Percentiles rank a stretch among this genome's conserved stretches.
Conservation (phyloP, 2,113 vertebrate species). For the Plotosus lineatus region DNA sequence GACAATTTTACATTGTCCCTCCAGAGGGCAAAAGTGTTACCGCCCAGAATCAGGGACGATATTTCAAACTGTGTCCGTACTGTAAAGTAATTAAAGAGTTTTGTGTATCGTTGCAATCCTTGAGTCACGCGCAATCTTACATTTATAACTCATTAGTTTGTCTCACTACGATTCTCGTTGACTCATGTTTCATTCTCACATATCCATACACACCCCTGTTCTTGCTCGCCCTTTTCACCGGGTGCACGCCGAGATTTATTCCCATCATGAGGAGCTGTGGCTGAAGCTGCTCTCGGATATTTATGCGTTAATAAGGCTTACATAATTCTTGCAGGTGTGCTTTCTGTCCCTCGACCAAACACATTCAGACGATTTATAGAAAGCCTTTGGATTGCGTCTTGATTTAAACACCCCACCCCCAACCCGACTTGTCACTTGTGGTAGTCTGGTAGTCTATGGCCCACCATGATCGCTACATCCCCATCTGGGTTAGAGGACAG, state of each 20-base stretch:
- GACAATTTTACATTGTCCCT: background rate
- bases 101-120: background rate
- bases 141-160: slow-evolving; percentile 30
- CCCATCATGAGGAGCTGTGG: slow-evolving; percentile 66
- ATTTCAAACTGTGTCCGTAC: background rate
- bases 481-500: slow-evolving; percentile 44
- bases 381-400: slow-evolving; percentile 77
- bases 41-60: background rate
- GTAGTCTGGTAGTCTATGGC: slow-evolving; percentile 43
- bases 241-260: slow-evolving; percentile 73
- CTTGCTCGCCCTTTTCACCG: slow-evolving; percentile 37
- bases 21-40: background rate
- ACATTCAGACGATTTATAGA: slow-evolving; percentile 80
- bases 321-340: slow-evolving; percentile 86
- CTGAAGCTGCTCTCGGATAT: slow-evolving; percentile 74
- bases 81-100: background rate
- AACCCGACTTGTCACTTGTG: slow-evolving; percentile 15
- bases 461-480: slow-evolving; percentile 42
- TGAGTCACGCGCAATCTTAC: background rate
- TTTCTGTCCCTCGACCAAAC: slow-evolving; percentile 74
- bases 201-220: slow-evolving; percentile 28
- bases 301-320: slow-evolving; percentile 85
- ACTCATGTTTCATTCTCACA: slow-evolving; percentile 38
- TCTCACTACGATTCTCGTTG: slow-evolving; percentile 21
- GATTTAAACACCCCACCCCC: slow-evolving; percentile 72